Conservation (phyloP, 2,113 vertebrate species). For the Cyphomyrus discorhynchus region DNA sequence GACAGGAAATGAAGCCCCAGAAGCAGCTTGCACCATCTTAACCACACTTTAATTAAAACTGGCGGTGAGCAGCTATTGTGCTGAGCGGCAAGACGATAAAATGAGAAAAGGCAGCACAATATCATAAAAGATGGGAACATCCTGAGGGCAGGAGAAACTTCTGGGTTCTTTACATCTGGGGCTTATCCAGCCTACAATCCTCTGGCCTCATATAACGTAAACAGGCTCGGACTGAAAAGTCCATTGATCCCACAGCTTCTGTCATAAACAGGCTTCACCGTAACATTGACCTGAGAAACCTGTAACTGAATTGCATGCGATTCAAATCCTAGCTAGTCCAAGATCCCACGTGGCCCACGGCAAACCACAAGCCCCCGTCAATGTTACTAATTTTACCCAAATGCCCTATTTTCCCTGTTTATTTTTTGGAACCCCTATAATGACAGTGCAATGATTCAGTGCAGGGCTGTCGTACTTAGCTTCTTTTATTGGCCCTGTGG, state of each 20-base stretch:
- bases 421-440: neutral
- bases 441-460: neutral
- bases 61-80: neutral
- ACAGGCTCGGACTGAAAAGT: neutral
- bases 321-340: neutral
- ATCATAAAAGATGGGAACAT: neutral
- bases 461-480: neutral
- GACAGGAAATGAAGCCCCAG: neutral
- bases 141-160: neutral
- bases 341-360: neutral
- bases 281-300: neutral
- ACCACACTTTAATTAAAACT: neutral
- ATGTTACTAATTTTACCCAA: neutral
- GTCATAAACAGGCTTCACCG: neutral
- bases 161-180: neutral
- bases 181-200: neutral
- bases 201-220: neutral
- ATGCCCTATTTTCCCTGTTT: neutral
- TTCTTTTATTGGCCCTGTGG: neutral
- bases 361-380: neutral
- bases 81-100: neutral
- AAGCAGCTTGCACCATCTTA: neutral
- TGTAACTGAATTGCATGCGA: neutral
- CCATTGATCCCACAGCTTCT: neutral
- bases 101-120: neutral